Percentiles rank a stretch among this genome's conserved stretches.
Evolutionary conservation across 2,797 vertebrate genomes (phyloP).

Genomic region (Notamacropus eugenii): DNA sequence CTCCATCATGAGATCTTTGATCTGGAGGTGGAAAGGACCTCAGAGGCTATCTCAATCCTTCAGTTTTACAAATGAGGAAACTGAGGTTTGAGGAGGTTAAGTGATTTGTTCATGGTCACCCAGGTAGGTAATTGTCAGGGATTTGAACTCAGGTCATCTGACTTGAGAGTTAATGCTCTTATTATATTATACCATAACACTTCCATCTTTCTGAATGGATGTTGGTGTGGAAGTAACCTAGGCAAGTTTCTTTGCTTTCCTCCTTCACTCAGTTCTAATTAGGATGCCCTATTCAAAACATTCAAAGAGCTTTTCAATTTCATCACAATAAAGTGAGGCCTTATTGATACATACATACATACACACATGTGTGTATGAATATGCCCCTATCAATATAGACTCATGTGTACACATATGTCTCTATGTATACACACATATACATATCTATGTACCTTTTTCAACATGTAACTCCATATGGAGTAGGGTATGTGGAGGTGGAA

Average conservation of each 20-base stretch:
- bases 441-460: not conserved
- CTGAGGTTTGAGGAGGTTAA: not conserved
- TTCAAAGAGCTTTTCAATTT: not conserved
- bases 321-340: not conserved
- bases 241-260: not conserved
- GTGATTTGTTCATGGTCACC: not conserved
- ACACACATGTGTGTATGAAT: not conserved
- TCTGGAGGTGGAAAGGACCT: not conserved
- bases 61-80: not conserved
- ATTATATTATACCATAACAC: not conserved
- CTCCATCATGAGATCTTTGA: not conserved
- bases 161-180: not conserved
- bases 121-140: not conserved
- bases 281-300: not conserved
- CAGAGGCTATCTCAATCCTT: not conserved
- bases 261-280: not conserved
- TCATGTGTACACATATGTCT: no score
- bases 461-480: not conserved
- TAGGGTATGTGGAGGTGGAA: not conserved
- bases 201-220: not conserved
- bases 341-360: not conserved
- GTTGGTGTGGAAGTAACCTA: not conserved
- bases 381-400: no score
- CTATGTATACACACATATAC: no score
- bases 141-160: not conserved